Evolutionary conservation across 2,797 vertebrate species (phyloP).

Genomic region (Malurus splendens): DNA sequence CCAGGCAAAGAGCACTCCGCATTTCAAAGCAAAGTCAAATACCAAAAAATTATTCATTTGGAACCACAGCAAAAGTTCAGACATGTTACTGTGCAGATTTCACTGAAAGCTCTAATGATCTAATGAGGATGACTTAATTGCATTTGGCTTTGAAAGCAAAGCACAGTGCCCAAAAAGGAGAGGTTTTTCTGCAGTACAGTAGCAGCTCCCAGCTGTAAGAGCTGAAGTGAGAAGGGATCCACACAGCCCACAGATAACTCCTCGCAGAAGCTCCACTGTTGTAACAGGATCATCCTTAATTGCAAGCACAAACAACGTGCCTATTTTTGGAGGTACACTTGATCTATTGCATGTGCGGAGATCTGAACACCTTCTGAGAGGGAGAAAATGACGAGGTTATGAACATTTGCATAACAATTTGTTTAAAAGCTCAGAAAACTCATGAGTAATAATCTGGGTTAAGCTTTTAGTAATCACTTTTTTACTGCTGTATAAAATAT

Average conservation of each 20-base stretch:
- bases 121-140: slow-evolving; percentile 47
- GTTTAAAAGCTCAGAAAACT: slow-evolving; percentile 38
- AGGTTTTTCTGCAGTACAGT: not conserved
- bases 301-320: not conserved
- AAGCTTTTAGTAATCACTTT: slow-evolving; percentile 31
- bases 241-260: not conserved
- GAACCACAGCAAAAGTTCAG: slow-evolving; percentile 39
- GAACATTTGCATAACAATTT: slow-evolving; percentile 27
- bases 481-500: not conserved
- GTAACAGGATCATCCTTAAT: slow-evolving; percentile 31
- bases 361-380: slow-evolving; percentile 10
- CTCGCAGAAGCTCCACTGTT: not conserved
- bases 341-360: not conserved
- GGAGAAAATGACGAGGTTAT: not conserved
- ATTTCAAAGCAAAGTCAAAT: slow-evolving; percentile 60
- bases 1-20: slow-evolving; percentile 8
- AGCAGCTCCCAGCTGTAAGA: not conserved
- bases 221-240: not conserved
- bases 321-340: slow-evolving; percentile 15
- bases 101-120: slow-evolving; percentile 47
- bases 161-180: not conserved
- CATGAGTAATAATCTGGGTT: slow-evolving; percentile 32
- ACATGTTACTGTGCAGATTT: slow-evolving; percentile 43
- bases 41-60: slow-evolving; percentile 54
- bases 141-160: slow-evolving; percentile 39